phyloP scores from a whole-genome alignment of 2,113 vertebrate species.

The Dolichallabes microphthalmus region DNA sequence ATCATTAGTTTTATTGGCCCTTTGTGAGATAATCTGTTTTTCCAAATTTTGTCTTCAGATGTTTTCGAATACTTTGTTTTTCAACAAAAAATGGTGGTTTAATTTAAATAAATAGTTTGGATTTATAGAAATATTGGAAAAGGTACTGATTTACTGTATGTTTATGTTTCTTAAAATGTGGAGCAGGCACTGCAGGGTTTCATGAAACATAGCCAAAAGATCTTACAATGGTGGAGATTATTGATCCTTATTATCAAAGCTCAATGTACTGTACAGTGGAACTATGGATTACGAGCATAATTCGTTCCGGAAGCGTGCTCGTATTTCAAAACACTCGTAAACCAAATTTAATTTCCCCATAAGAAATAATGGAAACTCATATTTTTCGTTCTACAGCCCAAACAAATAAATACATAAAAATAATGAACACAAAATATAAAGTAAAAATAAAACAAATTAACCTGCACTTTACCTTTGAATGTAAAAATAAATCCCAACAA shows the following conservation, averaged over 20 bases:
- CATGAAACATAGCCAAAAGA: too few species aligned
- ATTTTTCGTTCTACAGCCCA: too few species aligned
- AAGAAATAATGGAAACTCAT: too few species aligned
- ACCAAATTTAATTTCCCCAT: too few species aligned
- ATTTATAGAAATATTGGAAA: neutral
- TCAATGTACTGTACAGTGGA: neutral
- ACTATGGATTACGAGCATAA: too few species aligned
- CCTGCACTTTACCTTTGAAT: too few species aligned
- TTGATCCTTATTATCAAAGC: neutral
- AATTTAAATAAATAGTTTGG: neutral
- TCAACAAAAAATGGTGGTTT: neutral
- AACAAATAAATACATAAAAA: too few species aligned
- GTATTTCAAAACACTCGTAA: too few species aligned
- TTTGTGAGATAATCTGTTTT: neutral
- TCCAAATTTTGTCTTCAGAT: neutral
- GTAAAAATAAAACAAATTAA: too few species aligned
- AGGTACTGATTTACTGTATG: neutral
- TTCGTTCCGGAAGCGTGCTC: too few species aligned
- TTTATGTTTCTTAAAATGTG: neutral
- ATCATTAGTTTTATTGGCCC: neutral
- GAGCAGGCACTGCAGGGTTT: neutral
- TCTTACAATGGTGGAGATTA: neutral
- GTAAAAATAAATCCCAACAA: too few species aligned
- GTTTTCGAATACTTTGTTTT: neutral
- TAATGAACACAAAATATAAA: too few species aligned